Conservation (phyloP, 2,113 vertebrate genomes). For the Mormyrus lacerda region DNA sequence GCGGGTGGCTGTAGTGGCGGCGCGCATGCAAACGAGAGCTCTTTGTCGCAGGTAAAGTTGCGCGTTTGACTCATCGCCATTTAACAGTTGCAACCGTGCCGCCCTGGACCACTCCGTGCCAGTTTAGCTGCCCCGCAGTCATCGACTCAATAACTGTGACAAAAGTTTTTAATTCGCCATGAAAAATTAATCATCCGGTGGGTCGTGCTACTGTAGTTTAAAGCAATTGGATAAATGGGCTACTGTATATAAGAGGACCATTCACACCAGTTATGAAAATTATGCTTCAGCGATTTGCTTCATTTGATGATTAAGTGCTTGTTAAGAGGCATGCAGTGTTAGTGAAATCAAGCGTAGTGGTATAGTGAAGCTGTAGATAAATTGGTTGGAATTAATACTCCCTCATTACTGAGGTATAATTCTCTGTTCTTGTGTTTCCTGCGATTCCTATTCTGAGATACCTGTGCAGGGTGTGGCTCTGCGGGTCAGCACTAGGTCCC, state of each 20-base stretch:
- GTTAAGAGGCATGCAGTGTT: constrained; percentile 44
- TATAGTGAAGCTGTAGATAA: constrained; percentile 50
- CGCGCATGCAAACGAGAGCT: not conserved
- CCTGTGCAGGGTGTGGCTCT: not conserved
- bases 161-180: constrained; percentile 42
- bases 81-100: constrained; percentile 31
- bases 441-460: not conserved
- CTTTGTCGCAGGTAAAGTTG: constrained; percentile 7
- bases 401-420: constrained; percentile 24
- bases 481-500: not conserved
- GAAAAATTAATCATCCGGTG: constrained; percentile 36
- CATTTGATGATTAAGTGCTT: constrained; percentile 64
- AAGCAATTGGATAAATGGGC: constrained; percentile 54
- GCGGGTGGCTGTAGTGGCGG: not conserved
- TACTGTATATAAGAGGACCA: constrained; percentile 38
- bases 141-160: constrained; percentile 37
- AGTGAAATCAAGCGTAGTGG: constrained; percentile 57
- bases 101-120: constrained; percentile 20
- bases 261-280: constrained; percentile 31
- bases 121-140: constrained; percentile 31
- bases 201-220: constrained; percentile 47
- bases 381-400: constrained; percentile 62
- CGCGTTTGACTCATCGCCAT: constrained; percentile 31
- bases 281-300: constrained; percentile 49
- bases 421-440: not conserved